Evolutionary conservation across 2,113 vertebrate genomes (phyloP).

Genomic region (Antigone vipio): DNA sequence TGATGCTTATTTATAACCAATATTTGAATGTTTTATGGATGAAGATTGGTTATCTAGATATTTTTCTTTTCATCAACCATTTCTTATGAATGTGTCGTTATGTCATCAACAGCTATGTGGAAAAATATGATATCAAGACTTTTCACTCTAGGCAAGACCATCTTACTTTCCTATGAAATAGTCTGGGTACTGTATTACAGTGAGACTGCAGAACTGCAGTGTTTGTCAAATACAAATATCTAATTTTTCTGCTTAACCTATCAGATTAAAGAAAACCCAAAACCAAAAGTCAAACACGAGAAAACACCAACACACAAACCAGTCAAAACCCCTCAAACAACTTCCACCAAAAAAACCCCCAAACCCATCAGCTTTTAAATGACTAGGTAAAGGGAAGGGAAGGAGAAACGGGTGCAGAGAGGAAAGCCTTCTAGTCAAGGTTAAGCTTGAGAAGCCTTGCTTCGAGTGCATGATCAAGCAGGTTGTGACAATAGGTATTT

Average conservation of each 20-base stretch:
- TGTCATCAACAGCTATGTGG: not conserved
- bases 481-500: not conserved
- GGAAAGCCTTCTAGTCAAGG: not conserved
- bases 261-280: not conserved
- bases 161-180: not conserved
- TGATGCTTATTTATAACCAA: not conserved
- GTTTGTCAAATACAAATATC: not conserved
- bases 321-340: not conserved
- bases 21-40: not conserved
- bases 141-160: not conserved
- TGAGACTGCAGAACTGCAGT: not conserved
- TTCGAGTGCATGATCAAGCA: not conserved
- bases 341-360: not conserved
- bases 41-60: not conserved
- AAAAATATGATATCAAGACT: not conserved
- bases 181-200: not conserved
- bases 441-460: not conserved
- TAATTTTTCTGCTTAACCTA: not conserved
- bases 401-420: not conserved
- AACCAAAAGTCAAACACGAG: not conserved
- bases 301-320: not conserved
- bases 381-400: not conserved
- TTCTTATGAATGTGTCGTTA: not conserved
- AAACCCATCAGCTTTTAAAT: not conserved
- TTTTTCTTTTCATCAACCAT: not conserved